Conservation (phyloP, 2,888 invertebrate species). For the Ligdia adustata region DNA sequence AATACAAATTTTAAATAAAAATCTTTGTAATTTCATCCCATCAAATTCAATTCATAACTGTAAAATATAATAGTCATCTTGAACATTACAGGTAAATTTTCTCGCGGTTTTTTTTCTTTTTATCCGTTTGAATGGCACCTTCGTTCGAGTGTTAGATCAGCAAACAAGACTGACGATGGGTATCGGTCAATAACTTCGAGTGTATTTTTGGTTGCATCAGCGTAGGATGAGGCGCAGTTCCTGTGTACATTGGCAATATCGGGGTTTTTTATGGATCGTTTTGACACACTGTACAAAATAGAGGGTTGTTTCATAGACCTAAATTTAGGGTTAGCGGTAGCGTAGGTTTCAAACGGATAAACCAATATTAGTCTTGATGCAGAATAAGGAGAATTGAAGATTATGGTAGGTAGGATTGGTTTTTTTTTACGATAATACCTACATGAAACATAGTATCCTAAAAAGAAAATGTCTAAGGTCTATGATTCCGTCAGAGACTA, state of each 20-base stretch:
- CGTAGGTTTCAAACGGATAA: too few species aligned
- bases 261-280: too few species aligned
- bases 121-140: slow-evolving; percentile 17
- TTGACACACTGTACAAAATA: too few species aligned
- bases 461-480: too few species aligned
- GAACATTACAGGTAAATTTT: slow-evolving; percentile 18
- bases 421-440: too few species aligned
- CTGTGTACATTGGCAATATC: not conserved
- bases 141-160: slow-evolving; percentile 35
- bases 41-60: slow-evolving; percentile 17
- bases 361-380: too few species aligned
- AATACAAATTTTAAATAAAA: slow-evolving; percentile 19
- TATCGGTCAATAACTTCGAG: slow-evolving; percentile 37
- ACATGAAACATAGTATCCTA: too few species aligned
- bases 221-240: not conserved
- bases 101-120: slow-evolving; percentile 15
- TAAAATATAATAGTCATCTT: slow-evolving; percentile 21
- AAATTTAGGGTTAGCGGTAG: too few species aligned
- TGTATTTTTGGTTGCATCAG: slow-evolving; percentile 17
- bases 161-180: slow-evolving; percentile 31
- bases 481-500: not conserved
- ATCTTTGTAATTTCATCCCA: slow-evolving; percentile 6
- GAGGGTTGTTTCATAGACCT: too few species aligned
- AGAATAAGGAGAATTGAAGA: too few species aligned
- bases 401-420: too few species aligned